Evolutionary conservation across 2,113 vertebrate genomes (phyloP).

Genomic region (Micromys minutus): DNA sequence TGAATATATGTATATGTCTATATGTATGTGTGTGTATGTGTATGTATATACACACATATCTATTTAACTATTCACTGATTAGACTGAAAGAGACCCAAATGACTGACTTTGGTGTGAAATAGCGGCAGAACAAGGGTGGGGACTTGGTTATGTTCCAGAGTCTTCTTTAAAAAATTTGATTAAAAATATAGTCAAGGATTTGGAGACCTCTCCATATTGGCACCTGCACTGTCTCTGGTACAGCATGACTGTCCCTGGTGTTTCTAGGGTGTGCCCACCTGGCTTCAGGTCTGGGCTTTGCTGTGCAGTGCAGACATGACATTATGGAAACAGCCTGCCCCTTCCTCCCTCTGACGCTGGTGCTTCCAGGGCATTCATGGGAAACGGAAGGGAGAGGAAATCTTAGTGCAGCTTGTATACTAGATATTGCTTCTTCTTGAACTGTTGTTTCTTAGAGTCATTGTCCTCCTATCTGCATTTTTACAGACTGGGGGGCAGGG

Average conservation of each 20-base stretch:
- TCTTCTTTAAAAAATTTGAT: not conserved
- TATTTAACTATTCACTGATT: not conserved
- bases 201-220: not conserved
- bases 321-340: too few species aligned
- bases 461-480: not conserved
- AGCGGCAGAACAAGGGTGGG: not conserved
- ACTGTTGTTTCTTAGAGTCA: not conserved
- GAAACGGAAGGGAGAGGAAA: not conserved
- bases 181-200: not conserved
- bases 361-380: not conserved
- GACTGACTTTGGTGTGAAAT: not conserved
- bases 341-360: not conserved
- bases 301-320: not conserved
- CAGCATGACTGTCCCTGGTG: not conserved
- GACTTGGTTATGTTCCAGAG: not conserved
- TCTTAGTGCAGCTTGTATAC: not conserved
- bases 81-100: not conserved
- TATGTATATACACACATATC: not conserved
- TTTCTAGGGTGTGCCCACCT: too few species aligned
- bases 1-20: too few species aligned
- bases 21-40: too few species aligned
- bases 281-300: not conserved
- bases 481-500: not conserved
- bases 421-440: not conserved
- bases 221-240: not conserved